Evolutionary conservation across 2,888 invertebrate species (phyloP).

Genomic region (Limnephilus auricula): DNA sequence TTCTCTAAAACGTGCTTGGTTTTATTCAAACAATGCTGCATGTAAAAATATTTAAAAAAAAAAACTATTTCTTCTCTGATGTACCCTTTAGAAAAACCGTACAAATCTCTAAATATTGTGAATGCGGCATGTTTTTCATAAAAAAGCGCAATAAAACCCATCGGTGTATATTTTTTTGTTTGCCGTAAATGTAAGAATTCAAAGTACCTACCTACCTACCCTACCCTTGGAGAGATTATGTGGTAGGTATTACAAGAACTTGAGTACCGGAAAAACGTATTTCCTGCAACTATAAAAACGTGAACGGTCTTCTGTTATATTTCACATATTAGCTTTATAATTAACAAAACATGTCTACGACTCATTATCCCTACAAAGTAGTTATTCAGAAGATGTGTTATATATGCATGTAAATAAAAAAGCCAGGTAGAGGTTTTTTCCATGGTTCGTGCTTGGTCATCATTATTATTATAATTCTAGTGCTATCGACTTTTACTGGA

Average conservation of each 20-base stretch:
- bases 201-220: neutral
- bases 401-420: neutral
- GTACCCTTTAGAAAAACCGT: neutral
- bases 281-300: neutral
- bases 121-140: no score
- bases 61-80: neutral
- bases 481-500: neutral
- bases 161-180: neutral
- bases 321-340: conserved; percentile 35
- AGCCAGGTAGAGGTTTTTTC: neutral
- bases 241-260: neutral
- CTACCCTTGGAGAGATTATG: neutral
- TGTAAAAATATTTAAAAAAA: neutral
- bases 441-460: neutral
- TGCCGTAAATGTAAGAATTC: neutral
- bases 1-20: neutral
- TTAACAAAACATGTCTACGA: conserved; percentile 20
- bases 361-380: conserved; percentile 10
- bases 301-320: neutral
- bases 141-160: neutral
- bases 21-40: neutral
- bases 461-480: neutral
- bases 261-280: neutral
- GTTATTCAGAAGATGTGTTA: neutral
- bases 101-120: neutral